These are phyloP conservation scores for Camelus dromedarius DNA, from an alignment of 2,113 vertebrate species.

Conservation along the genomic window DNA sequence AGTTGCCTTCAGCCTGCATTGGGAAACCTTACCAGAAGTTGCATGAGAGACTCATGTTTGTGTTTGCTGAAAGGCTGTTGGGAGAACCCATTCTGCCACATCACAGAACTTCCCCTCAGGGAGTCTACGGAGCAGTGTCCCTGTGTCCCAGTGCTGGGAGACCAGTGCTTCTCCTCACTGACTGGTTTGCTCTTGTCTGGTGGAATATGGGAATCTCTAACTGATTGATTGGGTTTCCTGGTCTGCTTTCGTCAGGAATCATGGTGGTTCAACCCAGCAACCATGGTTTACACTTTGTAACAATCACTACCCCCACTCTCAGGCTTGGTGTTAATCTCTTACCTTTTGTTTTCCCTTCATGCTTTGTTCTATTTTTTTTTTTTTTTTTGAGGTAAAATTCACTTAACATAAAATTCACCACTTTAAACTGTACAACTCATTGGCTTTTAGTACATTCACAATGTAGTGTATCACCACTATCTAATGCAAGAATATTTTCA, in stretches of 20 bases:
- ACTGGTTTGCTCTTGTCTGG: not conserved
- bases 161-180: not conserved
- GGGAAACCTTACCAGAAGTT: not conserved
- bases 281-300: not conserved
- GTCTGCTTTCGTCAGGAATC: not conserved
- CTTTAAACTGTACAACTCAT: not conserved
- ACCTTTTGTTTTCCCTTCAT: not conserved
- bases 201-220: not conserved
- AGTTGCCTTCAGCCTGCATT: not conserved
- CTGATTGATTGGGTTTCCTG: not conserved
- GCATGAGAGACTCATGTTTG: not conserved
- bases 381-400: conserved; percentile 17
- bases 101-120: not conserved
- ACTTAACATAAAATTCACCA: not conserved
- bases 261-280: no score
- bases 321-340: not conserved
- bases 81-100: not conserved
- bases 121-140: not conserved
- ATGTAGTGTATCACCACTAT: not conserved
- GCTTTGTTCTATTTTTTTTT: not conserved
- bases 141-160: not conserved
- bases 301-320: not conserved
- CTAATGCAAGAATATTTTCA: not conserved
- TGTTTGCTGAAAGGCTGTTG: not conserved
- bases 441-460: not conserved